Evolutionary conservation across 2,113 vertebrate genomes (phyloP).

Genomic region (Callaeas wilsoni): DNA sequence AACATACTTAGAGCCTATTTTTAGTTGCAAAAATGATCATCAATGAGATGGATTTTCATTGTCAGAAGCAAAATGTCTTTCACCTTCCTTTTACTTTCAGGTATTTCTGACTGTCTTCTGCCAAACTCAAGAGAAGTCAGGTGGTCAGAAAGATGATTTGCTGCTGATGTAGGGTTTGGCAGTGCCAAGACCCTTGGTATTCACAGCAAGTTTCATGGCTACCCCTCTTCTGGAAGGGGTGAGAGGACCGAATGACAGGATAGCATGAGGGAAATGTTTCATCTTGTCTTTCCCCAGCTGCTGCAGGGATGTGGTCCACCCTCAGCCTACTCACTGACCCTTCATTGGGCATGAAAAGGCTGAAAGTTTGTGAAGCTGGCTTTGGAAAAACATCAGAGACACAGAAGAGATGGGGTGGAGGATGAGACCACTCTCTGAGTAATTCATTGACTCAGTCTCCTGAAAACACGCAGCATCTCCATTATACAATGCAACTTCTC

Average conservation of each 20-base stretch:
- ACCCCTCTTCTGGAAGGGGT: neutral
- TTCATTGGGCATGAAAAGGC: neutral
- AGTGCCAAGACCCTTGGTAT: neutral
- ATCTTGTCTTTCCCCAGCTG: neutral
- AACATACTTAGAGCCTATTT: neutral
- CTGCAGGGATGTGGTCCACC: neutral
- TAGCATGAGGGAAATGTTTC: fast-evolving
- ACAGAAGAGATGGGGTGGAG: neutral
- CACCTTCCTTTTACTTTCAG: neutral
- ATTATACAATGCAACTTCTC: neutral
- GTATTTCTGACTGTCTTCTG: neutral
- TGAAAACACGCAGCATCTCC: neutral
- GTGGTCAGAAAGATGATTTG: neutral
- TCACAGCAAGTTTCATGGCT: neutral
- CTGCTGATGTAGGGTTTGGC: neutral
- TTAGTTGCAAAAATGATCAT: neutral
- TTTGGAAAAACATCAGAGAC: neutral
- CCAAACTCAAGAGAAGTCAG: neutral
- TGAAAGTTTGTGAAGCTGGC: neutral
- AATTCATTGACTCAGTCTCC: neutral
- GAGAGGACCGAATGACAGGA: neutral
- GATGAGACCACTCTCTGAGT: neutral
- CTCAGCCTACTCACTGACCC: neutral
- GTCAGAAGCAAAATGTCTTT: neutral
- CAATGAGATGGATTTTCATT: neutral